A percentile compares a stretch with the other conserved stretches of the same genome.
These are phyloP conservation scores for Pristionchus entomophagus DNA, from an alignment of 2,888 invertebrate genomes.

Conservation along the genomic window DNA sequence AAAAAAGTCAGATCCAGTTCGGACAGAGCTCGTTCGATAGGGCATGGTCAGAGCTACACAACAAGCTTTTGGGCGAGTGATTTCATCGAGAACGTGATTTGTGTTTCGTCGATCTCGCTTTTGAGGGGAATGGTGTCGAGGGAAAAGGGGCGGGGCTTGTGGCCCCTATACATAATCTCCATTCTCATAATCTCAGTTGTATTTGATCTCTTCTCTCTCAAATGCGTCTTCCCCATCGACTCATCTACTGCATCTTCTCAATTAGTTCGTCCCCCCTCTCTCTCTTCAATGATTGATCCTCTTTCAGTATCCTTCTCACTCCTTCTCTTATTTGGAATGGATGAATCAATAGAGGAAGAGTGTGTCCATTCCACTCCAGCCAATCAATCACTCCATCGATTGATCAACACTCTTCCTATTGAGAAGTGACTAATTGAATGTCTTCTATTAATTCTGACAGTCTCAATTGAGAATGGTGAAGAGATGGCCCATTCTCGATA, in stretches of 20 bases:
- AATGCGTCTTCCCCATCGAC: constrained; percentile 17
- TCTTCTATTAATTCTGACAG: background rate
- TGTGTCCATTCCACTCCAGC: background rate
- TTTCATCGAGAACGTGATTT: too few relatives aligned
- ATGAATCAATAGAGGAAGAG: background rate
- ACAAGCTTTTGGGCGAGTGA: too few relatives aligned
- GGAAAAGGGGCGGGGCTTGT: too few relatives aligned
- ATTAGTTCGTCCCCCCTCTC: background rate
- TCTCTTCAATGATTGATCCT: background rate
- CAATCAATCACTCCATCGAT: constrained; percentile 36
- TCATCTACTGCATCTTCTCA: background rate
- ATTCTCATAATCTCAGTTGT: background rate
- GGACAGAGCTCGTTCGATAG: too few relatives aligned
- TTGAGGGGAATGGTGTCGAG: too few relatives aligned
- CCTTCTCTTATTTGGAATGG: background rate
- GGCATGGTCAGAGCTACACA: too few relatives aligned
- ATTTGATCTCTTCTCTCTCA: background rate
- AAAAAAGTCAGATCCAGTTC: too few relatives aligned
- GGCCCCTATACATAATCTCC: too few relatives aligned
- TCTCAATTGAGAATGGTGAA: background rate
- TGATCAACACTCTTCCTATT: constrained; percentile 8
- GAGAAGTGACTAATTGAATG: background rate
- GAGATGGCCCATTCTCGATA: background rate
- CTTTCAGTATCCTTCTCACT: background rate
- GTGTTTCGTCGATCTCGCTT: too few relatives aligned